phyloP scores from a whole-genome alignment of 2,797 vertebrate genomes.

The Alosa sapidissima region DNA sequence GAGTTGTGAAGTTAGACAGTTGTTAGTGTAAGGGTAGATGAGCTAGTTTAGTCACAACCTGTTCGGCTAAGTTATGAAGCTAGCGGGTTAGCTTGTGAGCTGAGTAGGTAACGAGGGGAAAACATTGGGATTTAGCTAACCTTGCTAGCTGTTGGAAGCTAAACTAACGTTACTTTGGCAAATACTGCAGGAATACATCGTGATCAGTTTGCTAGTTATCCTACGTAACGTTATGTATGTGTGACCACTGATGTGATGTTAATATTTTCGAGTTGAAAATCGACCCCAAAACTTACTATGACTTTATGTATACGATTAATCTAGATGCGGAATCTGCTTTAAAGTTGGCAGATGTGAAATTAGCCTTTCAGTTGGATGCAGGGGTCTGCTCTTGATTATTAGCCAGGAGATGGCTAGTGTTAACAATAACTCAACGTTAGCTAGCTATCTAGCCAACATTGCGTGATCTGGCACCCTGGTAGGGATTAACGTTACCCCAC shows the following conservation, averaged over 20 bases:
- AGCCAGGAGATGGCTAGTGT: background rate
- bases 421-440: background rate
- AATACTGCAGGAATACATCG: background rate
- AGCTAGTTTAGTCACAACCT: background rate
- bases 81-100: background rate
- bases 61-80: slow-evolving; percentile 5
- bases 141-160: background rate
- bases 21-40: background rate
- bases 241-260: background rate
- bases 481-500: background rate
- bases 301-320: background rate
- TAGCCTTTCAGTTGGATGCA: background rate
- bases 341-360: background rate
- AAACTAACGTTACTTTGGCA: background rate
- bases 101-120: background rate
- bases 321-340: background rate
- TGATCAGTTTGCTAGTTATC: background rate
- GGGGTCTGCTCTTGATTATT: background rate
- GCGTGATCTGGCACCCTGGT: background rate
- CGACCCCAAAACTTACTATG: background rate
- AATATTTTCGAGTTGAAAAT: background rate
- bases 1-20: background rate
- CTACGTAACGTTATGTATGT: background rate
- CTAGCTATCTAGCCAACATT: background rate
- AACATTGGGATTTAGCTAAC: background rate